Evolutionary conservation across 2,113 vertebrate species (phyloP).

Genomic region (Prinia subflava): DNA sequence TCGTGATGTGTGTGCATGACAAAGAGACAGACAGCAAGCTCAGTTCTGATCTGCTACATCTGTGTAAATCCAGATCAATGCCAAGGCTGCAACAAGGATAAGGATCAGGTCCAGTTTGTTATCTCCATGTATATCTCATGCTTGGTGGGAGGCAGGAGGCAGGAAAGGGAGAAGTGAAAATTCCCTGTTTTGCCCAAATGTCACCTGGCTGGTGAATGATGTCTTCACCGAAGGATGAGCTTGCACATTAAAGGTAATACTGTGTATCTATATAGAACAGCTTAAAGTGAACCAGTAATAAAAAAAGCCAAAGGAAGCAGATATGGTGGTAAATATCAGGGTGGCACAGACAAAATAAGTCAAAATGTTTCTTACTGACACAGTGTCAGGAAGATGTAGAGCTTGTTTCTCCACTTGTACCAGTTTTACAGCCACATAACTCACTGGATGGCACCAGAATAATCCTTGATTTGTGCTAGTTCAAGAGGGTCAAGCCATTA

Average conservation of each 20-base stretch:
- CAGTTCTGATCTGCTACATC: neutral
- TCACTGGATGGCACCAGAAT: neutral
- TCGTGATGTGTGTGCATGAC: conserved; percentile 13
- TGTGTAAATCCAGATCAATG: neutral
- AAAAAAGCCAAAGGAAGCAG: conserved; percentile 9
- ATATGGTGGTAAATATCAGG: conserved; percentile 12
- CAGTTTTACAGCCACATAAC: conserved; percentile 19
- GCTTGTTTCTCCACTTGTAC: conserved; percentile 1
- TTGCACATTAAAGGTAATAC: neutral
- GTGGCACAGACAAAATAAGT: conserved; percentile 14
- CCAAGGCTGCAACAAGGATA: neutral
- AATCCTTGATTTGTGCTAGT: conserved; percentile 22
- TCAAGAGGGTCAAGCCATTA: neutral
- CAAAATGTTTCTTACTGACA: conserved; percentile 37
- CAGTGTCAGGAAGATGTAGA: neutral
- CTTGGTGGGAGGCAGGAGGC: neutral
- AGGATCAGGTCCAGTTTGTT: neutral
- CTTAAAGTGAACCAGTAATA: conserved; percentile 18
- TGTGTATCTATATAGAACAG: conserved; percentile 3
- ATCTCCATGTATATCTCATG: neutral
- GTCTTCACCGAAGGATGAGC: neutral
- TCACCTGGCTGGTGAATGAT: neutral
- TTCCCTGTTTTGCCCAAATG: neutral
- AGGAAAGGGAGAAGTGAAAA: neutral
- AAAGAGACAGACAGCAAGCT: neutral